Conservation (phyloP, 2,888 invertebrate species). For the Mythimna impura region DNA sequence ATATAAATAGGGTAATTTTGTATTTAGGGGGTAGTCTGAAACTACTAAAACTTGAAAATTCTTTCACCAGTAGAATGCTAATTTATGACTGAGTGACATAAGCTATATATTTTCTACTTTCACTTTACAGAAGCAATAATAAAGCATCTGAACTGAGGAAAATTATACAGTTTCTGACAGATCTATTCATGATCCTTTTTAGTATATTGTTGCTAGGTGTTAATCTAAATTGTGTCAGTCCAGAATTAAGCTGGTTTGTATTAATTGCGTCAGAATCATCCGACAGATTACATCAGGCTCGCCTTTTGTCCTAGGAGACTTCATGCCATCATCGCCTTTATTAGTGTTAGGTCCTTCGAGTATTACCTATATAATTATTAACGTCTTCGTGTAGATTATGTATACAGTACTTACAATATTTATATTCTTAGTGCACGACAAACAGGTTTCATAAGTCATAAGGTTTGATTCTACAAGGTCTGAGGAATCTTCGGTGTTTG, state of each 20-base stretch:
- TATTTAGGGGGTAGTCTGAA: too few species aligned
- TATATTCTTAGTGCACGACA: slow-evolving; percentile 35
- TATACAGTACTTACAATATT: slow-evolving; percentile 7
- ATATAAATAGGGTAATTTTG: too few species aligned
- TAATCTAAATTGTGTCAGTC: neutral
- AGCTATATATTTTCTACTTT: too few species aligned
- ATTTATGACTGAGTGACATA: too few species aligned
- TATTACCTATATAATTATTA: slow-evolving; percentile 14
- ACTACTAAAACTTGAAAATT: too few species aligned
- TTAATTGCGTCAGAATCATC: neutral
- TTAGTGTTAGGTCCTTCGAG: slow-evolving; percentile 19
- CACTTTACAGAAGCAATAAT: too few species aligned
- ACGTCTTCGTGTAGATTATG: neutral
- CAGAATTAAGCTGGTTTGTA: neutral
- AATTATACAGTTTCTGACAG: too few species aligned
- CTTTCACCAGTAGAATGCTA: too few species aligned
- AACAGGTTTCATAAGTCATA: slow-evolving; percentile 55
- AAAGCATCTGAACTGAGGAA: too few species aligned
- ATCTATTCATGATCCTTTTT: neutral
- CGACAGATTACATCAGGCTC: neutral
- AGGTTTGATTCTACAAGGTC: slow-evolving; percentile 46
- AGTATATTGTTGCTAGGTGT: neutral
- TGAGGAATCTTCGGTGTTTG: slow-evolving; percentile 51
- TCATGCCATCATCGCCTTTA: slow-evolving; percentile 1
- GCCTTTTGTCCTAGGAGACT: slow-evolving; percentile 12